Conservation (phyloP, 2,797 vertebrate species). For the Cyprinella venusta region DNA sequence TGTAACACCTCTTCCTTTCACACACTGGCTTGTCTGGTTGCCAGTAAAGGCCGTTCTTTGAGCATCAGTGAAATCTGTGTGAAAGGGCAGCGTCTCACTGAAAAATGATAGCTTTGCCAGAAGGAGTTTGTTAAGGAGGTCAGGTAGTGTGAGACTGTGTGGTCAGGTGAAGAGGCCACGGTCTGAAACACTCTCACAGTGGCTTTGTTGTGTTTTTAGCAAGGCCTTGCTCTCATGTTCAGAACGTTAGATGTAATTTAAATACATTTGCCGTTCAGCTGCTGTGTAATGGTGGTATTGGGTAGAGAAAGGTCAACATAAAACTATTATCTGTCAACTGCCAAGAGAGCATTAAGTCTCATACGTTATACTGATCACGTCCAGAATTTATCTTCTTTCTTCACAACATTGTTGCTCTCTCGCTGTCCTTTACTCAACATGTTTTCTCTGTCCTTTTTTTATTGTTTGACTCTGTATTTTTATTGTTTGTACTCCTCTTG, state of each 20-base stretch:
- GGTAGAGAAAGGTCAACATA: constrained; percentile 35
- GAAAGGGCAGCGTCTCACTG: constrained; percentile 41
- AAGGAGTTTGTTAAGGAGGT: constrained; percentile 26
- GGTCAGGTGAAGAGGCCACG: not conserved
- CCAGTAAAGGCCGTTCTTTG: constrained; percentile 52
- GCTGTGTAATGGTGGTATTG: constrained; percentile 26
- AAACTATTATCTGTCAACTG: constrained; percentile 24
- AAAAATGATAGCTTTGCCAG: constrained; percentile 42
- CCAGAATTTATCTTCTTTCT: constrained; percentile 29
- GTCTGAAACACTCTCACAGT: not conserved
- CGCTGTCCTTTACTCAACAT: not conserved
- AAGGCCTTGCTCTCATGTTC: constrained; percentile 37
- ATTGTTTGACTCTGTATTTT: constrained; percentile 13
- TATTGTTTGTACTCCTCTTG: not conserved
- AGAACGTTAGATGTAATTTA: constrained; percentile 37
- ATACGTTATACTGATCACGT: constrained; percentile 30
- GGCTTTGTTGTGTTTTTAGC: constrained; percentile 22
- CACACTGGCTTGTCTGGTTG: constrained; percentile 47
- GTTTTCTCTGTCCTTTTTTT: not conserved
- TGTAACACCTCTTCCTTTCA: constrained; percentile 47
- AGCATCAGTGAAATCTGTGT: constrained; percentile 22
- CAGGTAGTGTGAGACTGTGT: not conserved
- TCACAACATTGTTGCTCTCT: constrained; percentile 2
- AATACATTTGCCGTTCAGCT: constrained; percentile 3
- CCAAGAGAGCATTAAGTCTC: not conserved